Conservation (phyloP, 1,140 invertebrate genomes). For the Acarapis woodi region DNA sequence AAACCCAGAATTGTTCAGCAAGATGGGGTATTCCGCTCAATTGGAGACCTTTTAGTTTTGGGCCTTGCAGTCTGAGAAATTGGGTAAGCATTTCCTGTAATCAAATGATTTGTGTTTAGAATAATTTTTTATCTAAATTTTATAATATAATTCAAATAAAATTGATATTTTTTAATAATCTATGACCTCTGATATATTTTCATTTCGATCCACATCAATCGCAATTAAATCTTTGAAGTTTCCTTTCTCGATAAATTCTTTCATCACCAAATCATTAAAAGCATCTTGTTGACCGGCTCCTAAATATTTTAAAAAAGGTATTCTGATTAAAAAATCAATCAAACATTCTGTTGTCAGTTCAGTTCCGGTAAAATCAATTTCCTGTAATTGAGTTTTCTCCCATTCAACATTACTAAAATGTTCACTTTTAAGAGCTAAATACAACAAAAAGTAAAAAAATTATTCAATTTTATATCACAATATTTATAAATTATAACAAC, state of each 20-base stretch:
- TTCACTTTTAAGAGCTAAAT: conserved; percentile 47
- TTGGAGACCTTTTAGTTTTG: conserved; percentile 52
- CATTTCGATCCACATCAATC: conserved; percentile 72
- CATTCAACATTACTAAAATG: conserved; percentile 82
- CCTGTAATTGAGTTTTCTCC: conserved; percentile 77
- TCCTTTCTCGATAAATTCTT: conserved; percentile 47
- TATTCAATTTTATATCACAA: not conserved
- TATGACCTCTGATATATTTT: conserved; percentile 83
- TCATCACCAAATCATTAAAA: conserved; percentile 46
- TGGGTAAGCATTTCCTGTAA: conserved; percentile 61
- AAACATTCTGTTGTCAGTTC: conserved; percentile 78
- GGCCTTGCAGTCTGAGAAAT: conserved; percentile 60
- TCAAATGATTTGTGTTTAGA: too few species aligned
- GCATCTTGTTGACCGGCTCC: conserved; percentile 86
- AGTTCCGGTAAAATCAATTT: conserved; percentile 85
- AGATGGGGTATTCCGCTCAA: conserved; percentile 89
- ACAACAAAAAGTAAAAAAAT: not conserved
- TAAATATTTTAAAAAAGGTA: conserved; percentile 59
- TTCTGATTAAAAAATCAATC: conserved; percentile 59
- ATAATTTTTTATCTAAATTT: too few species aligned
- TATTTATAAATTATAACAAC: conserved; percentile 12
- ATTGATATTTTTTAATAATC: too few species aligned
- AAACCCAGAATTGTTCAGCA: conserved; percentile 84
- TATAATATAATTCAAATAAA: too few species aligned
- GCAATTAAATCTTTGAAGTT: conserved; percentile 55